Conservation (phyloP, 2,888 invertebrate species). For the Tenthredo distinguenda region DNA sequence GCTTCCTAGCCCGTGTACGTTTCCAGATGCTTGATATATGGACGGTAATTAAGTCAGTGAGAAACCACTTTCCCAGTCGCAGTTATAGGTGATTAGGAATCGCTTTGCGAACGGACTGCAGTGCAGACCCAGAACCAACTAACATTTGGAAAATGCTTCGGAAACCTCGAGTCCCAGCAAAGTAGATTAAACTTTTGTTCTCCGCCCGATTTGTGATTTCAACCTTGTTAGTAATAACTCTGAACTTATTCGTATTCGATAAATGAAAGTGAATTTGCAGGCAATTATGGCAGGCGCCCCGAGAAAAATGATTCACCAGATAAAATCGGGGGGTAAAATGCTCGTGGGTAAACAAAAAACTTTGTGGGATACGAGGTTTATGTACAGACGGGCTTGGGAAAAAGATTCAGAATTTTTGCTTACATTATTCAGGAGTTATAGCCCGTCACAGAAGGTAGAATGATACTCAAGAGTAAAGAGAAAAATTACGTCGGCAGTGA, state of each 20-base stretch:
- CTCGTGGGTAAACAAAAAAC: background rate
- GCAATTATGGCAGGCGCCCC: background rate
- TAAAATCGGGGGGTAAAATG: background rate
- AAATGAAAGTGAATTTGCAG: background rate
- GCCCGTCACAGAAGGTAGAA: background rate
- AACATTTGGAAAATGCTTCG: background rate
- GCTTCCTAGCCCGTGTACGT: background rate
- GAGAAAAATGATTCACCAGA: background rate
- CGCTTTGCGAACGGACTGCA: background rate
- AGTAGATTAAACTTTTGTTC: constrained; percentile 3
- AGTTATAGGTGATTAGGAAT: background rate
- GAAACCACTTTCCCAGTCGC: background rate
- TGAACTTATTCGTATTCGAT: background rate
- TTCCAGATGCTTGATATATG: background rate
- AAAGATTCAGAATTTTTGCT: background rate
- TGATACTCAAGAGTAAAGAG: background rate
- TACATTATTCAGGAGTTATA: background rate
- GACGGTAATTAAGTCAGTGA: background rate
- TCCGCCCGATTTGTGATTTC: background rate
- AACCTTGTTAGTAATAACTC: constrained; percentile 4
- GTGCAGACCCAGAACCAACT: background rate
- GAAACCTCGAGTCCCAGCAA: background rate
- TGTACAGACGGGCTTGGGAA: background rate
- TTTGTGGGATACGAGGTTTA: no score
- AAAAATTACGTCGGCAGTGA: background rate